Conservation (phyloP, 1,140 invertebrate species). For the Metopolophium dirhodum region DNA sequence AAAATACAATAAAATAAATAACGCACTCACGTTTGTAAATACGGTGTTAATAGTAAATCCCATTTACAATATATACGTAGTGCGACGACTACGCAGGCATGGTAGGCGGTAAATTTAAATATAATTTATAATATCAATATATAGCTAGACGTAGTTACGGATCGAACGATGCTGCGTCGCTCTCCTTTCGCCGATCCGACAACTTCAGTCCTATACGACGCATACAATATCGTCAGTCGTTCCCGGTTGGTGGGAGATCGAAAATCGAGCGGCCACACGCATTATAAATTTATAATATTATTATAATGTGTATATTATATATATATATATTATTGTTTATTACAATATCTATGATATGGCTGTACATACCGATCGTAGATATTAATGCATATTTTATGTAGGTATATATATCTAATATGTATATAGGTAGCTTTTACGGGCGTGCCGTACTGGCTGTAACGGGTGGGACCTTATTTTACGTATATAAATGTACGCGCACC, state of each 20-base stretch:
- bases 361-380: neutral
- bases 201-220: neutral
- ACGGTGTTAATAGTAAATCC: neutral
- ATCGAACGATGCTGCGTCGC: no score
- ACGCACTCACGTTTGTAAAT: neutral
- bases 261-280: neutral
- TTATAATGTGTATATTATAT: neutral
- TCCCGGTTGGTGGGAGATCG: neutral
- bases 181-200: neutral
- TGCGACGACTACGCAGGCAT: neutral
- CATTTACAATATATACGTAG: no score
- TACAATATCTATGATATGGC: neutral
- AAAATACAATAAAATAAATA: neutral
- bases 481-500: neutral
- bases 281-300: no score
- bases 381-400: constrained; percentile 4
- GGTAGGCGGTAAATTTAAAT: no score
- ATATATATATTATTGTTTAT: neutral
- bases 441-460: neutral
- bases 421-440: neutral
- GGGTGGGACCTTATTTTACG: neutral
- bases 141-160: no score
- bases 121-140: no score
- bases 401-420: neutral
- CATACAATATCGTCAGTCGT: neutral